Percentiles rank a stretch among this genome's conserved stretches.
Conservation (phyloP, 2,888 invertebrate species). For the Eledone cirrhosa region DNA sequence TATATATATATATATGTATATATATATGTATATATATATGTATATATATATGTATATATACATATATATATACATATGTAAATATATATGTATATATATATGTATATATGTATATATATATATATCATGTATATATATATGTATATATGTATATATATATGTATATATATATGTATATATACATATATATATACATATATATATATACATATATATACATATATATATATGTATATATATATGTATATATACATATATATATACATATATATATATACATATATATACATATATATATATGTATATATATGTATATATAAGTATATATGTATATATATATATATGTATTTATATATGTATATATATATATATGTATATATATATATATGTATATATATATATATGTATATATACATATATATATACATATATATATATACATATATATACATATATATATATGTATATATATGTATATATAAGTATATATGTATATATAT, state of each 20-base stretch:
- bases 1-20: background rate
- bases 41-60: constrained; percentile 6
- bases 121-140: no score
- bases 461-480: constrained; percentile 14
- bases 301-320: constrained; percentile 15
- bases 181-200: constrained; percentile 4
- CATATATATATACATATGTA: constrained; percentile 2
- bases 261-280: background rate
- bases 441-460: constrained; percentile 8
- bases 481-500: background rate
- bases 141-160: constrained; percentile 11
- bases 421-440: constrained; percentile 7
- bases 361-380: constrained; percentile 11
- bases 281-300: constrained; percentile 3
- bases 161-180: constrained; percentile 3
- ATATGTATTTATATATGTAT: background rate
- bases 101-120: no score
- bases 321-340: constrained; percentile 4
- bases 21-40: constrained; percentile 12
- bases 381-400: constrained; percentile 9
- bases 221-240: constrained; percentile 11
- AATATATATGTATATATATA: constrained; percentile 11
- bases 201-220: constrained; percentile 7
- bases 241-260: background rate
- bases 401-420: background rate